Evolutionary conservation across 2,888 invertebrate species (phyloP).

Genomic region (Junonia oenone): DNA sequence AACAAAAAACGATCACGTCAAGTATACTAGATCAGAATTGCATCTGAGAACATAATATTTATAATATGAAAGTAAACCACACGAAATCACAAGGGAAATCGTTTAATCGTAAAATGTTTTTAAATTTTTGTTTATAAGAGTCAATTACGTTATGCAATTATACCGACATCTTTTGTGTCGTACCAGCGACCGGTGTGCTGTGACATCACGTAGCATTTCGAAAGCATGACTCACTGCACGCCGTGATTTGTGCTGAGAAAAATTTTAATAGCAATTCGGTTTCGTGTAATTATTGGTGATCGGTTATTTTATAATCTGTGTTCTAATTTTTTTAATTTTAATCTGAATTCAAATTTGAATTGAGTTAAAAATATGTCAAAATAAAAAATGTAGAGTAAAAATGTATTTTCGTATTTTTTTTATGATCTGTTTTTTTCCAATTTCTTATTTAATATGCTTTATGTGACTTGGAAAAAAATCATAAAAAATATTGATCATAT

Average conservation of each 20-base stretch:
- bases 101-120: background rate
- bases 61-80: background rate
- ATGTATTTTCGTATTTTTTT: too few relatives aligned
- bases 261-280: background rate
- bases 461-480: too few relatives aligned
- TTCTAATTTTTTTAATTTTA: background rate
- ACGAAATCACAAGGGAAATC: background rate
- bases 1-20: too few relatives aligned
- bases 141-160: conserved; percentile 17
- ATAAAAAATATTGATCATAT: too few relatives aligned
- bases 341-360: too few relatives aligned
- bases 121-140: background rate
- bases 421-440: too few relatives aligned
- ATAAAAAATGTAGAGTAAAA: too few relatives aligned
- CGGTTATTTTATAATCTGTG: background rate
- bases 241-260: background rate
- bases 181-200: conserved; percentile 19
- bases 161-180: conserved; percentile 17
- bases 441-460: too few relatives aligned
- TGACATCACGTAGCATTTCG: conserved; percentile 25
- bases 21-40: too few relatives aligned
- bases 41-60: too few relatives aligned
- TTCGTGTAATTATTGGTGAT: background rate
- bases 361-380: too few relatives aligned
- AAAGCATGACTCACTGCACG: conserved; percentile 24